These are phyloP conservation scores for Sarcoramphus papa DNA, from an alignment of 2,797 vertebrate species.

Conservation along the genomic window DNA sequence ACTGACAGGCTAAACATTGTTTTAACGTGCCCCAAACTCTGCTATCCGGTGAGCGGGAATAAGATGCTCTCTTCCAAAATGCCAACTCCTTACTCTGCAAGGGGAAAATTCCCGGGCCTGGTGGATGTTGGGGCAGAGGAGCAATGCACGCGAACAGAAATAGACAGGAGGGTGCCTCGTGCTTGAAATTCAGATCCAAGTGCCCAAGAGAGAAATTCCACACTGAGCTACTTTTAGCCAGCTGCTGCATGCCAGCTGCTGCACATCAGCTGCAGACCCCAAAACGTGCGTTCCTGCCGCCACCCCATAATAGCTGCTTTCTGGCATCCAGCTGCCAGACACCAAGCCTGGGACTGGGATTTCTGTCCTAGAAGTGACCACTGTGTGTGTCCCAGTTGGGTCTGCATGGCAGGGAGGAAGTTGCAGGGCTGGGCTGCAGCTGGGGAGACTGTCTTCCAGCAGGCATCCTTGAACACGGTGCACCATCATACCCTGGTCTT, in stretches of 20 bases:
- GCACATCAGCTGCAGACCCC: not conserved
- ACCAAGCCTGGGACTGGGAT: not conserved
- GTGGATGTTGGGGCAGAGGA: not conserved
- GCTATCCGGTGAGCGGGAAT: not conserved
- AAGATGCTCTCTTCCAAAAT: not conserved
- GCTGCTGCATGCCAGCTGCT: not conserved
- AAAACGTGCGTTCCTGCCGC: not conserved
- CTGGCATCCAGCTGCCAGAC: not conserved
- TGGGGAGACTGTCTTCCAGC: not conserved
- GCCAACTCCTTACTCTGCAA: not conserved
- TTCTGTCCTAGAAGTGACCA: not conserved
- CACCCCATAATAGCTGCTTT: not conserved
- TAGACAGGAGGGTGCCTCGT: not conserved
- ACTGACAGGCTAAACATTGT: not conserved
- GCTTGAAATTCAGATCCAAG: constrained; percentile 7
- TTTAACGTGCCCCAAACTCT: not conserved
- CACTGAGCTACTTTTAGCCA: not conserved
- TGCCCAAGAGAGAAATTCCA: not conserved
- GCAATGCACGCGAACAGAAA: not conserved
- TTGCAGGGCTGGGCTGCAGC: not conserved
- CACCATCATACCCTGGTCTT: not conserved
- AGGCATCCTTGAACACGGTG: not conserved
- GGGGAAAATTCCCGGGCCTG: not conserved
- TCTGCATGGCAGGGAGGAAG: not conserved
- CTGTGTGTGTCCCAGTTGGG: not conserved